Conservation (phyloP, 2,113 vertebrate genomes). For the Dromas ardeola region DNA sequence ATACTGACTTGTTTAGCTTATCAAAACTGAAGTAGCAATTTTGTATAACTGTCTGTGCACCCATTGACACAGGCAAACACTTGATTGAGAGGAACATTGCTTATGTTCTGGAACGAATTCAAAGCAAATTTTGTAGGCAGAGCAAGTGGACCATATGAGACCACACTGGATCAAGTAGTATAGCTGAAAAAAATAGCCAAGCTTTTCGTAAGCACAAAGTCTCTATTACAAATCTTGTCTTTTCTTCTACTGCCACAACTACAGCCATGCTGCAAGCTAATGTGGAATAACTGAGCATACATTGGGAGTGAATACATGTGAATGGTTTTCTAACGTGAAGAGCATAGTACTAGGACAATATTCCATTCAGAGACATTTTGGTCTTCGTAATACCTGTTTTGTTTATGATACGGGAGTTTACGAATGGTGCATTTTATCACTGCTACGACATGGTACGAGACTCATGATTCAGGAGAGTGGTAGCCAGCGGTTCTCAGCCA, state of each 20-base stretch:
- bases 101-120: neutral
- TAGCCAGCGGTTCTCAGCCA: neutral
- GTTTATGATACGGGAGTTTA: neutral
- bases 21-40: neutral
- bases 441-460: fast-evolving
- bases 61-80: fast-evolving
- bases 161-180: neutral
- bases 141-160: neutral
- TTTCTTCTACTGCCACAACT: neutral
- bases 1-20: neutral
- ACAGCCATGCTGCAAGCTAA: neutral
- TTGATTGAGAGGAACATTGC: neutral
- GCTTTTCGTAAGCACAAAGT: neutral
- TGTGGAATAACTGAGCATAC: neutral
- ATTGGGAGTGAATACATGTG: neutral
- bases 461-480: neutral
- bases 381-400: fast-evolving
- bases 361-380: neutral
- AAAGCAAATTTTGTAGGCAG: neutral
- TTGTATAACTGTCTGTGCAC: neutral
- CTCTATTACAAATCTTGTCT: neutral
- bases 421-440: fast-evolving
- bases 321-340: neutral
- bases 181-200: neutral
- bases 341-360: neutral